Conservation (phyloP, 1,140 invertebrate genomes). For the Hycleus phaleratus region DNA sequence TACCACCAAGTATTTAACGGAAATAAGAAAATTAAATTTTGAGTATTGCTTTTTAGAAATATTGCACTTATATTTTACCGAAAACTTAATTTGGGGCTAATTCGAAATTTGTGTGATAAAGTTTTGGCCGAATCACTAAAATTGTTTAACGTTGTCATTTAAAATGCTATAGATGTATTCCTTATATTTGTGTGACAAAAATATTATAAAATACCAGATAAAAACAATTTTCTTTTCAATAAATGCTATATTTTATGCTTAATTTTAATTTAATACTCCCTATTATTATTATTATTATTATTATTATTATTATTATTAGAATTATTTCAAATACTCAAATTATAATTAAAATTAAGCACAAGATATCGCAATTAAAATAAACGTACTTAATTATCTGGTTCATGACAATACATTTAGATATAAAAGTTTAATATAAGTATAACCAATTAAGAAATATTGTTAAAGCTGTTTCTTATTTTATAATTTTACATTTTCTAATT, state of each 20-base stretch:
- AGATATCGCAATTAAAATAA: neutral
- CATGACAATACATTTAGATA: slow-evolving; percentile 41
- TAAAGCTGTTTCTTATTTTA: slow-evolving; percentile 3
- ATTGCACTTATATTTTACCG: neutral
- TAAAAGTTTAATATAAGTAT: slow-evolving; percentile 35
- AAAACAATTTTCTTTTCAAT: slow-evolving; percentile 2
- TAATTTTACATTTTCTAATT: too few species aligned
- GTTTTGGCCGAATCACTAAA: slow-evolving; percentile 27
- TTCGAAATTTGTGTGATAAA: slow-evolving; percentile 11
- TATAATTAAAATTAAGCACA: neutral
- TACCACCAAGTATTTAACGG: neutral
- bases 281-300: neutral
- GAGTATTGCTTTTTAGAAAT: slow-evolving; percentile 18
- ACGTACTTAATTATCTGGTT: slow-evolving; percentile 35
- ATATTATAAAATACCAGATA: slow-evolving; percentile 18
- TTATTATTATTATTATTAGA: too few species aligned
- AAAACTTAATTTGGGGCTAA: neutral
- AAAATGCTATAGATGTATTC: slow-evolving; percentile 35
- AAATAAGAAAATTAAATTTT: neutral
- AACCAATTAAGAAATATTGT: slow-evolving; percentile 33
- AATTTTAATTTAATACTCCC: neutral
- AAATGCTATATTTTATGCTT: neutral
- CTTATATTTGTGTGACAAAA: slow-evolving; percentile 29
- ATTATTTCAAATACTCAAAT: neutral
- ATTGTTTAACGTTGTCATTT: slow-evolving; percentile 32